phyloP scores from a whole-genome alignment of 1,140 invertebrate species.

The Drosophila watanabei region DNA sequence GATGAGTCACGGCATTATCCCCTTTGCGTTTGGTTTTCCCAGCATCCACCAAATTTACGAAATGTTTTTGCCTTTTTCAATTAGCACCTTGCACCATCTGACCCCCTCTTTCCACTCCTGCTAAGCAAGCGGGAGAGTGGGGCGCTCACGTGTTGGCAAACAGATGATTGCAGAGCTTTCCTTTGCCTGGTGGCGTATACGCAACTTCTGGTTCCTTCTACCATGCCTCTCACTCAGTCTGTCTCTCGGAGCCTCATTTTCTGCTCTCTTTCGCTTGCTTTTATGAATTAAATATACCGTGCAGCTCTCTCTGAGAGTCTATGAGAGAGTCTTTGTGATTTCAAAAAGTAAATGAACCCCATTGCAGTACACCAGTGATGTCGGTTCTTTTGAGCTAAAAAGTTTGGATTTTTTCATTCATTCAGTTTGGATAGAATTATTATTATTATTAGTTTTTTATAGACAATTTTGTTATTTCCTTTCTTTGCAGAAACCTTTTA shows the following conservation, averaged over 20 bases:
- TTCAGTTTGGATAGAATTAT: too few relatives aligned
- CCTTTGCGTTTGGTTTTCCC: not conserved
- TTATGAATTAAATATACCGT: conserved; percentile 70
- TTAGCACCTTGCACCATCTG: conserved; percentile 8
- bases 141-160: conserved; percentile 36
- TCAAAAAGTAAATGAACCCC: conserved; percentile 70
- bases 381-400: too few relatives aligned
- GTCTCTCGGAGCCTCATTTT: conserved; percentile 12
- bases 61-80: not conserved
- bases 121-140: not conserved
- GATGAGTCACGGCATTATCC: conserved; percentile 14
- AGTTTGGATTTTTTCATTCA: too few relatives aligned
- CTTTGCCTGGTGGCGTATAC: conserved; percentile 29
- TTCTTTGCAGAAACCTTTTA: too few relatives aligned
- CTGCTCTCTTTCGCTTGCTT: conserved; percentile 32
- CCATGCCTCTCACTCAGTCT: conserved; percentile 1
- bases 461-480: too few relatives aligned
- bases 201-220: conserved; percentile 38
- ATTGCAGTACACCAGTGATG: not conserved
- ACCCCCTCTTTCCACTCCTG: not conserved
- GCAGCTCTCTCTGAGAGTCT: conserved; percentile 18
- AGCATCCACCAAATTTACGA: not conserved
- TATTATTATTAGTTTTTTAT: too few relatives aligned
- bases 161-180: conserved; percentile 31
- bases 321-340: conserved; percentile 22